Evolutionary conservation across 2,797 vertebrate species (phyloP), one percentile per base, ranked within the genome.

Genomic region (Mergus octosetaceus): DNA sequence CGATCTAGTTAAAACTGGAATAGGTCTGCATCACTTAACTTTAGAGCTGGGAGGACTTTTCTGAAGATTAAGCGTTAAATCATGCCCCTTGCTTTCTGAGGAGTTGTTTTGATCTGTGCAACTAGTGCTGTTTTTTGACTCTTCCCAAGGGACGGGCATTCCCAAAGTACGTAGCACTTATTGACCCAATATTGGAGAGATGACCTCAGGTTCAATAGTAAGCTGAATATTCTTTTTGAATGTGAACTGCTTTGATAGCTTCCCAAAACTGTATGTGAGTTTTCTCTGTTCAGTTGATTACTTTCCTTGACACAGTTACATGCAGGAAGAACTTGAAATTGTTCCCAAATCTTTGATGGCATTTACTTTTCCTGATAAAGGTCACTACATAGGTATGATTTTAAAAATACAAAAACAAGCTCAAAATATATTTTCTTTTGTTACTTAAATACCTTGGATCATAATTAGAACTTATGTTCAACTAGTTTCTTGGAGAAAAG

Each of bases 91-190:
- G 41, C 14, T 75, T 89, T 81, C 43, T 39, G 60, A n/a, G 22
- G 71, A 56, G 5, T 6, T 71, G 6, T 28, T 13, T 58, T 82
- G 25, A 87, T 30, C 53, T 8, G 11, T 36, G 7, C 43, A 54
- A 28, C 11, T 54, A 18, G 17, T 62, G 21, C n/a, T 22, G 4
- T 19, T 69, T 69, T 51, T 56, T 9, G 4, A 3, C 34, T 7
- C 15, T 24, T 49, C 16, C 2, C 0, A 0, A 4, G 0, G 18
- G 62, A 9, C 10, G 16, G 24, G 6, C 32, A 20, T 51, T 86
- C 47, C 70, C 28, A 82, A 39, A 61, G 10, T 57, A 11, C 10
- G 6, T 34, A 30, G 22, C 20, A 16, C 49, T 16, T 87, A 87
- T 49, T 54, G 22, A 62, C 72, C 19, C 28, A 11, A 4, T 61